Evolutionary conservation across 2,797 vertebrate genomes (phyloP), one percentile per base, ranked within the genome.

Genomic region (Cryptoblepharus egeriae): DNA sequence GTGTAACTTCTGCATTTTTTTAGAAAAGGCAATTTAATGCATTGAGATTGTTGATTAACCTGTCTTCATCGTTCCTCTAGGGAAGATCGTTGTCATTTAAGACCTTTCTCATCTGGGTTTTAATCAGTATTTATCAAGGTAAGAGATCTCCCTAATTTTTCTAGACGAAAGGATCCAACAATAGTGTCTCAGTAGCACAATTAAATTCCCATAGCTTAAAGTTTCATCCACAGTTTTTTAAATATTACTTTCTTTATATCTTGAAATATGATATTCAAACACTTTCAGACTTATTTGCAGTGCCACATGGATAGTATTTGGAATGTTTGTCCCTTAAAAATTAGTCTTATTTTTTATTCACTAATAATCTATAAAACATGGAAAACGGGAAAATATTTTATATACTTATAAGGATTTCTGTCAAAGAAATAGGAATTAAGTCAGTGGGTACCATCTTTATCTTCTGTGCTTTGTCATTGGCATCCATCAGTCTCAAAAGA

Each of bases 91-190:
- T 99, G 81, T 99, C 98, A 11, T 99, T 99, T 93, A 99, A 99
- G 95, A 99, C 98, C 45, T 99, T 99, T 94, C 96, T 99, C 90
- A 94, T 98, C 88, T 99, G 98, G 98, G 98, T 99, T 92, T 93
- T 99, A 88, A 97, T 99, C 95, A 99, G 98, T 87, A 92, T 99
- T 83, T 99, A 99, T 95, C 98, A 99, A 98, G 99, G 98, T 99
- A 95, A 92, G 96, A 92, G 1, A 60, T 72, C 71, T 22, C 71
- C 63, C 64, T 79, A 9, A 77, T 82, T 85, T 86, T 75, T 76
- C 69, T 74, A 75, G 78, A 82, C 71, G 85, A 73, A 84, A 77
- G 71, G 65, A 20, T 61, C 52, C 78, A 1, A 87, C 61, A 87
- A 28, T 86, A 79, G 52, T 86, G 79, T 87, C 91, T 91, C 77